Percentiles rank a stretch among this genome's conserved stretches.
Conservation (phyloP, 2,888 invertebrate species). For the Lysandra bellargus region DNA sequence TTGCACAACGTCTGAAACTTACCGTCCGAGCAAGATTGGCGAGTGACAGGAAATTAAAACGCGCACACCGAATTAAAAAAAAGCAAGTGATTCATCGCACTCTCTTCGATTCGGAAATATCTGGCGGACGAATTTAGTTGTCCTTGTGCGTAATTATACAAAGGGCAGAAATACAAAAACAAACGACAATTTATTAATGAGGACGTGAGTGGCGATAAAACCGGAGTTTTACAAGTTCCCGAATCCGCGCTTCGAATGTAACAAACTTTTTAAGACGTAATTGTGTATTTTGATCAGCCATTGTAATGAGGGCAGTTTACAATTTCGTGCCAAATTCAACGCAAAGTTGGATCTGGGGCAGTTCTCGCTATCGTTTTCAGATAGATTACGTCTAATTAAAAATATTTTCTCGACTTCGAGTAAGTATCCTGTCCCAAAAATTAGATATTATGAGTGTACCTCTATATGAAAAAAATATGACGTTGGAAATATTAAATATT, state of each 20-base stretch:
- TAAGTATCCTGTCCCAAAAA: too few species aligned
- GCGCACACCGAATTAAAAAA: constrained; percentile 59
- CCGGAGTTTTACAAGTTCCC: constrained; percentile 16
- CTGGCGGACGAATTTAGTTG: constrained; percentile 67
- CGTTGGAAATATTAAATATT: too few species aligned
- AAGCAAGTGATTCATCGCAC: constrained; percentile 70
- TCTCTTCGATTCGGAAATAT: constrained; percentile 75
- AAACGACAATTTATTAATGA: background rate
- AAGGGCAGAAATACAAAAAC: constrained; percentile 59
- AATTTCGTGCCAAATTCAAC: constrained; percentile 76
- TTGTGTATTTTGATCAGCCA: constrained; percentile 57
- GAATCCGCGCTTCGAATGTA: background rate
- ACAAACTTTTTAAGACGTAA: constrained; percentile 37
- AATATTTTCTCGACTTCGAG: constrained; percentile 49
- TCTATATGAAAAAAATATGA: too few species aligned
- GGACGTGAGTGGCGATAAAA: constrained; percentile 6
- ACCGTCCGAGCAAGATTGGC: constrained; percentile 59
- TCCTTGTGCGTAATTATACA: constrained; percentile 71
- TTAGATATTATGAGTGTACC: too few species aligned
- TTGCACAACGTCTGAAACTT: constrained; percentile 58
- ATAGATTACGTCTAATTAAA: constrained; percentile 72
- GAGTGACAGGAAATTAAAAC: constrained; percentile 68
- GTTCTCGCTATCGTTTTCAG: constrained; percentile 55
- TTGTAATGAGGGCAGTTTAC: constrained; percentile 79
- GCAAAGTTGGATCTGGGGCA: constrained; percentile 72